phyloP scores from a whole-genome alignment of 2,888 invertebrate genomes.

The Rhagonycha fulva region DNA sequence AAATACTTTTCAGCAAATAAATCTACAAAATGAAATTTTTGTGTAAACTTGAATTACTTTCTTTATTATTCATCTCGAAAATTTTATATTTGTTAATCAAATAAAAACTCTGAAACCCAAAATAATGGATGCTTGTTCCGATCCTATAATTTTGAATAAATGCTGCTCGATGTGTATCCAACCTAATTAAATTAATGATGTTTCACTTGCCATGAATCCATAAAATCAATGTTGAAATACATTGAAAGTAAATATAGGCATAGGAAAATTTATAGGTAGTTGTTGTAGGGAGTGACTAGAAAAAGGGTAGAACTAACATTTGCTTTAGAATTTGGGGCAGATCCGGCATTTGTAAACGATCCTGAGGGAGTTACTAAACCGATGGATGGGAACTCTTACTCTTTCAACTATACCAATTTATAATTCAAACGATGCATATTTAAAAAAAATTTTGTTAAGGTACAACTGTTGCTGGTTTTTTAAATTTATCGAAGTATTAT shows the following conservation, averaged over 20 bases:
- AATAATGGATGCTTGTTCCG: not conserved
- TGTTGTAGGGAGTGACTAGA: slow-evolving; percentile 13
- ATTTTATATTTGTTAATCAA: not conserved
- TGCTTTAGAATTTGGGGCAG: slow-evolving; percentile 14
- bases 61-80: not conserved
- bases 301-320: slow-evolving; percentile 12
- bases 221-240: not conserved
- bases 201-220: not conserved
- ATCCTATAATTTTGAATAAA: not conserved
- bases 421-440: slow-evolving; percentile 19
- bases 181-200: not conserved
- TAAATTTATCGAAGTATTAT: not conserved
- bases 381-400: slow-evolving; percentile 19
- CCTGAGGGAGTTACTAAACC: slow-evolving; percentile 19
- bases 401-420: slow-evolving; percentile 19
- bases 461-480: not conserved
- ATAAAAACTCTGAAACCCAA: not conserved
- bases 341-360: slow-evolving; percentile 24
- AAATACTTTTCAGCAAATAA: not conserved
- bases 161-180: not conserved
- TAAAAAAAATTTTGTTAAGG: slow-evolving; percentile 12
- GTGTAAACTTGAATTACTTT: not conserved
- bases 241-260: not conserved
- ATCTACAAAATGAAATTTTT: not conserved
- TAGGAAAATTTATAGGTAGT: slow-evolving; percentile 9